Conservation (phyloP, 2,113 vertebrate species). For the Rattus rattus region DNA sequence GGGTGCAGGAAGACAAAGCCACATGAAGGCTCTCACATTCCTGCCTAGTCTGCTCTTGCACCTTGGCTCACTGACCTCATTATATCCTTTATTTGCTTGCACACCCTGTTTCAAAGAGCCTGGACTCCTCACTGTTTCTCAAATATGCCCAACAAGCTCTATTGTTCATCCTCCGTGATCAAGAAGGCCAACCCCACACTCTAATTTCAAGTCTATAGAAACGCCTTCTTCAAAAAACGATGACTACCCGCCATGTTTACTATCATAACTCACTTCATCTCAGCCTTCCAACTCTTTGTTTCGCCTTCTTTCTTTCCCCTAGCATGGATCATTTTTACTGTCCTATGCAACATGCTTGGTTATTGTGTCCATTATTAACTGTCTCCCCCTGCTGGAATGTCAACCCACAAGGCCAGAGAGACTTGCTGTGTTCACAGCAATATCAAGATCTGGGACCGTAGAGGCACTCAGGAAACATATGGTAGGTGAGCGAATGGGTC, state of each 20-base stretch:
- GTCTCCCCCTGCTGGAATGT: slow-evolving; percentile 23
- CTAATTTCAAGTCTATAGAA: not conserved
- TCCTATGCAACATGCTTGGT: not conserved
- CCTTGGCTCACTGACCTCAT: not conserved
- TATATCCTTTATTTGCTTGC: not conserved
- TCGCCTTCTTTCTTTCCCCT: not conserved
- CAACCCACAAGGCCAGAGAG: not conserved
- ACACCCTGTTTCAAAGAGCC: not conserved
- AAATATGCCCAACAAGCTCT: not conserved
- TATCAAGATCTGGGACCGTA: not conserved
- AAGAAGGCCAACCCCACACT: not conserved
- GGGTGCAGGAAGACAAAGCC: not conserved
- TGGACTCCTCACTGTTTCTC: not conserved
- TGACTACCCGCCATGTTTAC: not conserved
- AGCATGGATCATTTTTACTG: not conserved
- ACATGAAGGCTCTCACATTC: not conserved
- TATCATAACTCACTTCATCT: not conserved
- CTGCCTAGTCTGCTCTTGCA: not conserved
- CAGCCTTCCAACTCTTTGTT: not conserved
- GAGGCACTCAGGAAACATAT: slow-evolving; percentile 5
- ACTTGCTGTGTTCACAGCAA: not conserved
- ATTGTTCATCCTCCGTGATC: not conserved
- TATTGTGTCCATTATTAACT: slow-evolving; percentile 49
- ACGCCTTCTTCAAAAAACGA: not conserved
- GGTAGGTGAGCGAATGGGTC: not conserved